Percentiles rank a stretch among this genome's conserved stretches.
These are phyloP conservation scores for Saimiri boliviensis DNA, from an alignment of 2,113 vertebrate genomes.

Conservation along the genomic window DNA sequence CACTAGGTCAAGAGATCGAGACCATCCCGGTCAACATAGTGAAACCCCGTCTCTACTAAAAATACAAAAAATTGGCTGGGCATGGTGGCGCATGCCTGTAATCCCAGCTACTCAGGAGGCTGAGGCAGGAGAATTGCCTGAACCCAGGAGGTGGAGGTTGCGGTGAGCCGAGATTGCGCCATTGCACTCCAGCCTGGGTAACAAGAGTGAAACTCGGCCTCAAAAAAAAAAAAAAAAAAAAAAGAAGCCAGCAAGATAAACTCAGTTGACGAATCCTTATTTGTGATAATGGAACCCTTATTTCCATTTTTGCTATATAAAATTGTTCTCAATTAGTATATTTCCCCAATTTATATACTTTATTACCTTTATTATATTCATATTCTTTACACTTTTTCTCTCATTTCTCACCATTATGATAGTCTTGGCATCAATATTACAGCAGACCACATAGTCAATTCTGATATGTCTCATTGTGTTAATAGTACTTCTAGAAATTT, in stretches of 20 bases:
- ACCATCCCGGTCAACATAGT: too few relatives aligned
- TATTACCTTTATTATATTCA: not conserved
- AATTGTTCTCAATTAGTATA: not conserved
- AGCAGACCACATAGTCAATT: not conserved
- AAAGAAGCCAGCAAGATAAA: not conserved
- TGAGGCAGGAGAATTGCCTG: too few relatives aligned
- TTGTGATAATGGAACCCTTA: not conserved
- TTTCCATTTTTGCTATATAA: conserved; percentile 32
- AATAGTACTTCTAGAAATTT: not conserved
- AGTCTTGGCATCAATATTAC: not conserved
- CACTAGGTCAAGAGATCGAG: too few relatives aligned
- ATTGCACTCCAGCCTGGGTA: too few relatives aligned
- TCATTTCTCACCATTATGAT: not conserved
- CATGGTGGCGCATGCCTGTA: too few relatives aligned
- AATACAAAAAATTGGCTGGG: too few relatives aligned
- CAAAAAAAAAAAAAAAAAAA: too few relatives aligned
- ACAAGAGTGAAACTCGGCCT: too few relatives aligned
- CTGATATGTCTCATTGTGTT: not conserved
- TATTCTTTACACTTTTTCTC: not conserved
- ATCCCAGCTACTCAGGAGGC: too few relatives aligned
- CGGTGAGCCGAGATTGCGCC: too few relatives aligned
- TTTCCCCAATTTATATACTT: not conserved
- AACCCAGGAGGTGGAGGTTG: too few relatives aligned
- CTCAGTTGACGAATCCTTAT: not conserved
- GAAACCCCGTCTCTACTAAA: too few relatives aligned